Percentiles rank a stretch among this genome's conserved stretches.
Conservation (phyloP, 2,797 vertebrate species). For the Cetoscarus ocellatus region DNA sequence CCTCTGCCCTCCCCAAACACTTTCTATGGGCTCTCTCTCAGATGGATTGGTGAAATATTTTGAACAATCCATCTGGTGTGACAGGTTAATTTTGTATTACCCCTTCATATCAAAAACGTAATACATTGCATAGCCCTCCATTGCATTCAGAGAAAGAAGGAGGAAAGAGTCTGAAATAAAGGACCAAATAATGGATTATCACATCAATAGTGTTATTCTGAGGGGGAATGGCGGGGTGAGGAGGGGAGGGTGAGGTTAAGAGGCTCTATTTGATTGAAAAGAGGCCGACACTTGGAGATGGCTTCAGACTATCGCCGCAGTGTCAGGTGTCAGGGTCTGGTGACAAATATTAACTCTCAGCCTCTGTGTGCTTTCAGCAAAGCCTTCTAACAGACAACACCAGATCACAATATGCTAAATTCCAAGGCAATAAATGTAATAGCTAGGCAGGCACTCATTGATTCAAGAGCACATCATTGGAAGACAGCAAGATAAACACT, state of each 20-base stretch:
- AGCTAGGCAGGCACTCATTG: constrained; percentile 16
- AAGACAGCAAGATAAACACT: constrained; percentile 39
- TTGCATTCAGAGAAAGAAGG: constrained; percentile 6
- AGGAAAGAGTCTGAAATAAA: constrained; percentile 5
- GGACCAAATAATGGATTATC: constrained; percentile 4
- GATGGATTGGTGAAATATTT: too few relatives aligned
- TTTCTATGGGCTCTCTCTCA: too few relatives aligned
- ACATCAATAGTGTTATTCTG: background rate
- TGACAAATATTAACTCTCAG: constrained; percentile 36
- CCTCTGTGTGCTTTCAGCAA: constrained; percentile 14
- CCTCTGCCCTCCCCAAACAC: too few relatives aligned
- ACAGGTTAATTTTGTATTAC: too few relatives aligned
- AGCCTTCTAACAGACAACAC: constrained; percentile 9
- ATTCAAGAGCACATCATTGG: constrained; percentile 28
- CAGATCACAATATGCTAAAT: constrained; percentile 3
- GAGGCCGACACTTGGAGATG: background rate
- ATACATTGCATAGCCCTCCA: too few relatives aligned
- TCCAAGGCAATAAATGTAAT: background rate
- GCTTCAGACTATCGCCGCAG: constrained; percentile 35
- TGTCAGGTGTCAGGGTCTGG: constrained; percentile 23
- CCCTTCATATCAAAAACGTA: too few relatives aligned
- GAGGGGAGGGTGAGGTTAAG: constrained; percentile 26
- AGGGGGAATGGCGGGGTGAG: constrained; percentile 2
- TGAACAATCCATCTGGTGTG: too few relatives aligned
- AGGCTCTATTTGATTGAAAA: constrained; percentile 27